Base-by-base conservation (phyloP, 2,113 vertebrate genomes). In the Dinomys branickii region DNA sequence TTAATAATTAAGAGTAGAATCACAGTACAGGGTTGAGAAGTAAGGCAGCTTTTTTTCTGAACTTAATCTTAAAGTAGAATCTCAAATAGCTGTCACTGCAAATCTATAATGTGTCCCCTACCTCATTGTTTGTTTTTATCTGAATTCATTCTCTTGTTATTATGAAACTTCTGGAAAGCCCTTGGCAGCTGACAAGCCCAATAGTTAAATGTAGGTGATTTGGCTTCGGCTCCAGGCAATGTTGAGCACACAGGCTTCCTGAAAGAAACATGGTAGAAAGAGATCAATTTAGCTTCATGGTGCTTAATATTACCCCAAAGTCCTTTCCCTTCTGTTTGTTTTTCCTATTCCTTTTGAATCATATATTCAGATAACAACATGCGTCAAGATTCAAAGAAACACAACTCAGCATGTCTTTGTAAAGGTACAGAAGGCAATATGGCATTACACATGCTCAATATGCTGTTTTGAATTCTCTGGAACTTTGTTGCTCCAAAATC, bases 271-370 rank as follows among this genome's bases (percentile, higher is more conserved):
- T 17, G 0, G 56, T 50, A 87, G 35, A 95, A 83, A 61, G 92
- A 94, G 84, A 96, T 92, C 90, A 97, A 88, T 97, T 97, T 97
- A 97, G 91, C 28, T 95, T 96, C 88, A 59, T n/a, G 69, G 87
- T 92, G 85, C 69, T 95, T 97, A 95, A 95, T 97, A 97, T 85
- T 75, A 88, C 95, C 92, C 95, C 94, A 93, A 97, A 94, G 95
- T 96, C 87, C 71, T 97, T 94, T 63, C 85, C 95, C 94, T 98
- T 97, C 94, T 98, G 87, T 90, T 90, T 98, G 96, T 96, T 97
- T 95, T 97, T 69, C 97, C 96, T 98, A 94, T 97, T 98, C 95
- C 89, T 97, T 98, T 98, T 80, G 88, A 96, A 89, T 95, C 97
- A 94, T 91, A 88, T 97, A 96, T 97, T 98, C 96, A 83, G 85